Conservation (phyloP, 2,113 vertebrate species). For the Eclectus roratus region DNA sequence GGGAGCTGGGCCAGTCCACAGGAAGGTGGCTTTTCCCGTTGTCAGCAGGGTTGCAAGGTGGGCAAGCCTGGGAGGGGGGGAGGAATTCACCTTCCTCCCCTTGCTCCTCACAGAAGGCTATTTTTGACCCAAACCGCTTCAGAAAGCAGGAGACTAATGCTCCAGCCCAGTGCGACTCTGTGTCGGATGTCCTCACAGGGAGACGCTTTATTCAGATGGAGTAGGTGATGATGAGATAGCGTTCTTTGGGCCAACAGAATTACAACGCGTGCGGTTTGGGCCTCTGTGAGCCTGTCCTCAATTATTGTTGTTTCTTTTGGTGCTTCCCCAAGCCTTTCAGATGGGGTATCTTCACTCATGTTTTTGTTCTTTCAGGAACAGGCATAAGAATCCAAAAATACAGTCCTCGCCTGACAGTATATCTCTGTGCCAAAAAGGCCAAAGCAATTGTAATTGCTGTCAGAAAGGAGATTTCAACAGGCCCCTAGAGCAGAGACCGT, state of each 20-base stretch:
- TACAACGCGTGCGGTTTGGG: neutral
- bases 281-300: neutral
- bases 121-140: neutral
- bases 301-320: neutral
- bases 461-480: conserved; percentile 13
- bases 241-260: neutral
- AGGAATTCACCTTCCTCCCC: too few relatives aligned
- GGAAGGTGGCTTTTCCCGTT: neutral
- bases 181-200: neutral
- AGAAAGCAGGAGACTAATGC: neutral
- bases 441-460: neutral
- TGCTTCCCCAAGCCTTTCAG: neutral
- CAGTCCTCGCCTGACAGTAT: neutral
- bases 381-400: neutral
- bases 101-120: neutral
- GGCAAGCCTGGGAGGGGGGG: neutral
- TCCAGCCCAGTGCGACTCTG: neutral
- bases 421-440: neutral
- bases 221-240: neutral
- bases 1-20: accelerated
- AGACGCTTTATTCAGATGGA: conserved; percentile 24
- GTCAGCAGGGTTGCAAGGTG: neutral
- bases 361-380: conserved; percentile 20
- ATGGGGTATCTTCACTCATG: neutral
- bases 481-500: neutral